These are phyloP conservation scores for Drosophila atroscutellata DNA, from an alignment of 2,888 invertebrate genomes.

Conservation along the genomic window DNA sequence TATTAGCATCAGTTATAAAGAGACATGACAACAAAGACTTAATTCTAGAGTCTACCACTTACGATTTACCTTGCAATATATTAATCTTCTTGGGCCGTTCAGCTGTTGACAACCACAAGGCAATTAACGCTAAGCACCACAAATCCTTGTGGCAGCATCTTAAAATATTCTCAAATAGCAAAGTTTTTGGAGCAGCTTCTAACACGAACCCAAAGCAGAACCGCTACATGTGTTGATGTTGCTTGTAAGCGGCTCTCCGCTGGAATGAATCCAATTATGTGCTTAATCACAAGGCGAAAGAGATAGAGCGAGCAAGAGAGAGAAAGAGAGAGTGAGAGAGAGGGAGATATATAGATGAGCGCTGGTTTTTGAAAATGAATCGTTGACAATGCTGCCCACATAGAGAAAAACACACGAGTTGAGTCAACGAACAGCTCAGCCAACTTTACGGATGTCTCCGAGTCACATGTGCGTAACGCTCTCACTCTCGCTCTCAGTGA, in stretches of 20 bases:
- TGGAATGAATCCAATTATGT: constrained; percentile 82
- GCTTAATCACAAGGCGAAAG: constrained; percentile 75
- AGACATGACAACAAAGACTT: not conserved
- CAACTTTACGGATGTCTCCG: constrained; percentile 46
- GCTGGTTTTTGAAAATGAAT: constrained; percentile 27
- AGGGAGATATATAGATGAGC: constrained; percentile 9
- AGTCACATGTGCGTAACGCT: constrained; percentile 53
- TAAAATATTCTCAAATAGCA: constrained; percentile 60
- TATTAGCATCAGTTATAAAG: not conserved
- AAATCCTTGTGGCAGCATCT: constrained; percentile 73
- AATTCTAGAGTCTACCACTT: not conserved
- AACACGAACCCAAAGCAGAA: constrained; percentile 22
- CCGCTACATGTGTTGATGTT: constrained; percentile 59
- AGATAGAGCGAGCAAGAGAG: not conserved
- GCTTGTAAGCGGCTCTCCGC: constrained; percentile 58
- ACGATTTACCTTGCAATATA: constrained; percentile 15
- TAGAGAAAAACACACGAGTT: constrained; percentile 13
- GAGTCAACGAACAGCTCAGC: constrained; percentile 38
- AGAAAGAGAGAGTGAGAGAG: not conserved
- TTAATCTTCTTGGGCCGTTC: constrained; percentile 29
- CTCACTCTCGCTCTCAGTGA: not conserved
- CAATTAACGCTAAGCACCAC: constrained; percentile 76
- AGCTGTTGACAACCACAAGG: constrained; percentile 70
- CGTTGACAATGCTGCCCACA: constrained; percentile 60
- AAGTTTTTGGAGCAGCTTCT: constrained; percentile 54